Conservation (phyloP, 2,888 invertebrate genomes). For the Latrodectus hesperus region DNA sequence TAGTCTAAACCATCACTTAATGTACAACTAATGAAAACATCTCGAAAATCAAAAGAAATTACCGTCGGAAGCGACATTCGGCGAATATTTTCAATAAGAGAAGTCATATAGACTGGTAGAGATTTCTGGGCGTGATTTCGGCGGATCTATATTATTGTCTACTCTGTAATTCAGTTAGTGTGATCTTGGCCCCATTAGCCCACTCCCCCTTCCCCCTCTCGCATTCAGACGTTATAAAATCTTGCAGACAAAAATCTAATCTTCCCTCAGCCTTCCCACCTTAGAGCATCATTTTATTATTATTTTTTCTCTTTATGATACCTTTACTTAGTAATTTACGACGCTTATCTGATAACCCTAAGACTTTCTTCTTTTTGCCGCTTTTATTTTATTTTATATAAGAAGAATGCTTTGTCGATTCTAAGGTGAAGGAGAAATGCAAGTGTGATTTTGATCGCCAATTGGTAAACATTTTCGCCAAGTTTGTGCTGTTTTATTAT, state of each 20-base stretch:
- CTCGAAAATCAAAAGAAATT: neutral
- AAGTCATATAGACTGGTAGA: constrained; percentile 31
- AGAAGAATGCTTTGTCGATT: constrained; percentile 11
- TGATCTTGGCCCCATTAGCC: constrained; percentile 55
- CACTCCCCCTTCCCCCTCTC: constrained; percentile 4
- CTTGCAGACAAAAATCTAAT: constrained; percentile 22
- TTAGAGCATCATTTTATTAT: constrained; percentile 37
- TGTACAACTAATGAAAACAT: neutral
- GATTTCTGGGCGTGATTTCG: constrained; percentile 60
- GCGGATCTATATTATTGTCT: constrained; percentile 25
- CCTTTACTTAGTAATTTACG: constrained; percentile 62
- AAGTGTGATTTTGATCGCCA: constrained; percentile 53
- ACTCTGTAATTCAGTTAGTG: constrained; percentile 68
- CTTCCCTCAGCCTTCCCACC: constrained; percentile 23
- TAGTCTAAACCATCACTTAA: neutral
- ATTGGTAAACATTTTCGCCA: constrained; percentile 28
- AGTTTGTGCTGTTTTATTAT: neutral
- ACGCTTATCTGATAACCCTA: constrained; percentile 56
- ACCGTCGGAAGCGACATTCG: neutral
- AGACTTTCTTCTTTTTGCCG: constrained; percentile 4
- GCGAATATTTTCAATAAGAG: constrained; percentile 54
- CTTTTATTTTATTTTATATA: neutral
- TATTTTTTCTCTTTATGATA: constrained; percentile 59
- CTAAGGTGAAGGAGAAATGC: neutral
- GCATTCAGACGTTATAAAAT: constrained; percentile 33